A percentile compares a stretch with the other conserved stretches of the same genome.
These are phyloP conservation scores for Rhaphigaster nebulosa DNA, from an alignment of 2,888 invertebrate species.

Conservation along the genomic window DNA sequence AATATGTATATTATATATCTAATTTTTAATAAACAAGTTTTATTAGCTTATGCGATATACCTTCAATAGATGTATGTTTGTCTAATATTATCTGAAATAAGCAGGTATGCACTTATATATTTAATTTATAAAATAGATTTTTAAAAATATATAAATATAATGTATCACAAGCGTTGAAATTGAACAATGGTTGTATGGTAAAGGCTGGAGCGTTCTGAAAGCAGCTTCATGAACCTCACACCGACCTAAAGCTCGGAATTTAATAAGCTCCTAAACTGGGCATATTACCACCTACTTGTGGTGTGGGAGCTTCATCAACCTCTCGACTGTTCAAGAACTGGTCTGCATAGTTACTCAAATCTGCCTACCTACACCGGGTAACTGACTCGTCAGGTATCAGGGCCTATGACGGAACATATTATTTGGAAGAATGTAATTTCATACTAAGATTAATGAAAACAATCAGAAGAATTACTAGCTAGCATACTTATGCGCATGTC, in stretches of 20 bases:
- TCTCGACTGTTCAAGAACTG: background rate
- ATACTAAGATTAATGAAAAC: too few relatives aligned
- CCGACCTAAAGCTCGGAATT: slow-evolving; percentile 1
- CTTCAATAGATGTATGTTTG: background rate
- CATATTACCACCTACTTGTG: slow-evolving; percentile 30
- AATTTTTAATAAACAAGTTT: background rate
- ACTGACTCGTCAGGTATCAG: background rate
- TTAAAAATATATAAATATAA: background rate
- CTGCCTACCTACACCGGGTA: background rate
- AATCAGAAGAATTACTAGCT: too few relatives aligned
- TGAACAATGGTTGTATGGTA: background rate
- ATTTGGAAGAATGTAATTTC: background rate
- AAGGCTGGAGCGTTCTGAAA: background rate
- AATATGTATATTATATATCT: too few relatives aligned
- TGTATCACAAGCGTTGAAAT: background rate
- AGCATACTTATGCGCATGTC: too few relatives aligned
- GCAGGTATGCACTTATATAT: background rate
- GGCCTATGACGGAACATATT: background rate
- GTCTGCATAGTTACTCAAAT: background rate
- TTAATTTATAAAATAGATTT: background rate
- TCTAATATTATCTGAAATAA: background rate
- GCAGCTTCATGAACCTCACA: background rate
- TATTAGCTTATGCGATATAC: background rate
- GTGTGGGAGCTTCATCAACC: slow-evolving; percentile 1
- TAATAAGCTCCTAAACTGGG: slow-evolving; percentile 44